Conservation (phyloP, 37 sponge, comb jelly and placozoan species). For the Cladorhizidae sp. region DNA sequence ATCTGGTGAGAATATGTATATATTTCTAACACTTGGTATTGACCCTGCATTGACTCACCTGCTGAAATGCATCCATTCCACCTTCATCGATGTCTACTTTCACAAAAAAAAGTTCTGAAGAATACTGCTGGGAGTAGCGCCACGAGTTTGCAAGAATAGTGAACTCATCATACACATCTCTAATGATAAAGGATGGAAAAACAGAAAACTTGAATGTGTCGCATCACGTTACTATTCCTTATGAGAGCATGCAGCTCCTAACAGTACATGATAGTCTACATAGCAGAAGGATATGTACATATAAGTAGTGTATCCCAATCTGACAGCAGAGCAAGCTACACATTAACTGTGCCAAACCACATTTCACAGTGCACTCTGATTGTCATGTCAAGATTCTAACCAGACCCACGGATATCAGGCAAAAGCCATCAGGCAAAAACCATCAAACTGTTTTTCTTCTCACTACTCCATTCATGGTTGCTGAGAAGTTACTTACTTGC, state of each 20-base stretch:
- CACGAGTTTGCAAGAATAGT: conserved; percentile 91
- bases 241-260: too few species aligned
- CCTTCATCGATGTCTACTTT: conserved; percentile 98
- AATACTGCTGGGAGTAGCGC: conserved; percentile 83
- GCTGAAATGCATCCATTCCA: conserved; percentile 88
- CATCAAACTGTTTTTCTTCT: too few species aligned
- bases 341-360: too few species aligned
- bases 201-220: neutral
- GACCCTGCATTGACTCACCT: conserved; percentile 41
- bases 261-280: neutral
- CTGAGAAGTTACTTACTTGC: conserved; percentile 67
- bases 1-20: conserved; percentile 47
- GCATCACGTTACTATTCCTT: neutral
- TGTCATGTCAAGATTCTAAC: neutral
- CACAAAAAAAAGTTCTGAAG: conserved; percentile 91
- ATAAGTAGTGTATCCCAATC: neutral
- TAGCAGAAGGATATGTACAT: neutral
- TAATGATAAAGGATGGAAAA: conserved; percentile 10
- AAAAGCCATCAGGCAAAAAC: neutral
- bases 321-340: neutral
- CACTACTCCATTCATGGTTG: neutral
- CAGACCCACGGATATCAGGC: neutral
- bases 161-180: conserved; percentile 90
- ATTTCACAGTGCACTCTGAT: too few species aligned
- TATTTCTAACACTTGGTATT: neutral